Percentiles rank a stretch among this genome's conserved stretches.
phyloP scores from a whole-genome alignment of 2,888 invertebrate species.

The Rosalia funebris region DNA sequence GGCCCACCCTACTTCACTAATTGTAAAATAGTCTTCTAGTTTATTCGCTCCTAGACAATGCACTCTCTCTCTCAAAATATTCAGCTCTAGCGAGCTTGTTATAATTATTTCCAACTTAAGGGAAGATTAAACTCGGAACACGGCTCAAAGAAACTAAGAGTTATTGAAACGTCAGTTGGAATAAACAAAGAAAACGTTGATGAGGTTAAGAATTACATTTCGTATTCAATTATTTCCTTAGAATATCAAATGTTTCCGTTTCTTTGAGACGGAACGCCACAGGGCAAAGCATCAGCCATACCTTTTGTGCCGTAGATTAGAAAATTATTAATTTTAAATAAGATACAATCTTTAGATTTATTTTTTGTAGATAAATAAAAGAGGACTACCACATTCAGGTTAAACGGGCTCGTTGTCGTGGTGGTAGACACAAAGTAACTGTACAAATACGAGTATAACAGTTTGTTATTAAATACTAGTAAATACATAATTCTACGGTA shows the following conservation, averaged over 20 bases:
- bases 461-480: too few species aligned
- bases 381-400: constrained; percentile 4
- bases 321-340: constrained; percentile 35
- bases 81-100: too few species aligned
- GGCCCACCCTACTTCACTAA: too few species aligned
- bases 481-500: too few species aligned
- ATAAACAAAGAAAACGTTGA: constrained; percentile 50
- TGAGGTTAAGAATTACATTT: constrained; percentile 57
- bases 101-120: constrained; percentile 21
- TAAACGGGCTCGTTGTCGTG: constrained; percentile 1
- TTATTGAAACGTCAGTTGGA: constrained; percentile 50
- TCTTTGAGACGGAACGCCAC: constrained; percentile 39
- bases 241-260: constrained; percentile 52
- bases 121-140: constrained; percentile 15
- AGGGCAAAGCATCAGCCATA: constrained; percentile 28
- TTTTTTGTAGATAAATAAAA: constrained; percentile 20
- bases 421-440: neutral
- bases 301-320: constrained; percentile 41
- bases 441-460: constrained; percentile 3
- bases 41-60: too few species aligned
- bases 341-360: constrained; percentile 27
- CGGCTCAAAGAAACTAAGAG: constrained; percentile 24
- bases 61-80: too few species aligned
- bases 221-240: constrained; percentile 57
- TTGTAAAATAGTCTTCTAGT: too few species aligned